A percentile compares a stretch with the other conserved stretches of the same genome.
Conservation (phyloP, 2,113 vertebrate species). For the Perca schrenkii region DNA sequence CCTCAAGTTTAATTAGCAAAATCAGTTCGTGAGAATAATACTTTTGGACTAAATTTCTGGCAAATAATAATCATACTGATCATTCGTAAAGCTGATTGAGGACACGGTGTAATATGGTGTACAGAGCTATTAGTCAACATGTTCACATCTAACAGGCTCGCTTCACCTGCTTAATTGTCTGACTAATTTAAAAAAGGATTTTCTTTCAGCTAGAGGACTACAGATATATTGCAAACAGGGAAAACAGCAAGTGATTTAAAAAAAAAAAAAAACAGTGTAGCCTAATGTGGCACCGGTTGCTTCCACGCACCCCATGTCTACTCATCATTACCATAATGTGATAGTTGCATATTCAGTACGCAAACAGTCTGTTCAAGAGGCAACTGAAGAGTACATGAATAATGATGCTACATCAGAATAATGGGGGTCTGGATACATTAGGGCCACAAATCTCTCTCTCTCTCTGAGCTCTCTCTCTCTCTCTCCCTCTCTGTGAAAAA, state of each 20-base stretch:
- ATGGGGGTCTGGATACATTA: neutral
- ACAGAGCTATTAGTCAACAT: constrained; percentile 24
- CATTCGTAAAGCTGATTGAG: constrained; percentile 16
- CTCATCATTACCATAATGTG: constrained; percentile 17
- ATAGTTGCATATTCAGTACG: constrained; percentile 16
- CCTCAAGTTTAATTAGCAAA: constrained; percentile 1
- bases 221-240: too few species aligned
- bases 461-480: neutral
- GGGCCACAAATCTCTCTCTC: neutral
- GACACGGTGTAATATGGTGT: neutral
- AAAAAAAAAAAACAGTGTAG: neutral
- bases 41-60: neutral
- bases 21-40: neutral
- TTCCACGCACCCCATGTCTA: neutral
- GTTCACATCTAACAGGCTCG: neutral
- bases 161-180: constrained; percentile 20
- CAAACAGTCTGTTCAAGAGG: constrained; percentile 40
- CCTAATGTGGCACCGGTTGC: constrained; percentile 31
- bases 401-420: constrained; percentile 31
- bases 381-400: constrained; percentile 43
- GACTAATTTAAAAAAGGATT: constrained; percentile 6
- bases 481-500: neutral
- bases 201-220: neutral
- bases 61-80: neutral
- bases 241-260: neutral